These are phyloP conservation scores for Peribatodes rhomboidaria DNA, from an alignment of 2,888 invertebrate species.

Conservation along the genomic window DNA sequence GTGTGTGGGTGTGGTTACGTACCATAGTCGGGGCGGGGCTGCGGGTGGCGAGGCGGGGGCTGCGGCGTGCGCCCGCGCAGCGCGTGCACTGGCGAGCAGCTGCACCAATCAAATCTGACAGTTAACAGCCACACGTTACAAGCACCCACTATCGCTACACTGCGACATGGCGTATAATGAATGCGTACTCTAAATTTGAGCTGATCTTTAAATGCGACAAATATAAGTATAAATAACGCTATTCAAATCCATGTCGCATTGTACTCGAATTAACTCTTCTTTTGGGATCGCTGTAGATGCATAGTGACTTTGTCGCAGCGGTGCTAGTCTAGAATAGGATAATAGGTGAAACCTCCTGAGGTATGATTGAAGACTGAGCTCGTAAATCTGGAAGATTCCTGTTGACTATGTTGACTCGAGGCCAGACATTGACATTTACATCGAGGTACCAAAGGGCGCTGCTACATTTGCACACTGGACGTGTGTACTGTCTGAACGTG, in stretches of 20 bases:
- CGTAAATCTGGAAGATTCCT: no score
- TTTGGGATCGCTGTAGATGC: neutral
- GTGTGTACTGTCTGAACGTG: neutral
- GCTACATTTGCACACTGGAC: no score
- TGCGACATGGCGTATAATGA: neutral
- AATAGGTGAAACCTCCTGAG: neutral
- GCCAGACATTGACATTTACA: neutral
- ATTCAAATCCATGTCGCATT: neutral
- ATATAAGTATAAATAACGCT: neutral
- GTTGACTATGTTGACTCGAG: no score
- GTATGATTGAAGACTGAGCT: no score
- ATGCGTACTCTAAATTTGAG: neutral
- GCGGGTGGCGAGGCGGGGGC: conserved; percentile 81
- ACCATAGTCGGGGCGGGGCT: conserved; percentile 97
- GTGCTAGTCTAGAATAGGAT: neutral
- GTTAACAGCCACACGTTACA: conserved; percentile 74
- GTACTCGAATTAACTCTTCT: neutral
- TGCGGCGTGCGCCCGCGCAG: conserved; percentile 88
- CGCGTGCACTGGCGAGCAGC: conserved; percentile 92
- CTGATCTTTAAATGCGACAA: neutral
- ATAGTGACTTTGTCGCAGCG: neutral
- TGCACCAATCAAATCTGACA: conserved; percentile 84
- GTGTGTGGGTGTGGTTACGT: conserved; percentile 80
- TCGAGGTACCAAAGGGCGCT: neutral
- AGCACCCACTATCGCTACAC: conserved; percentile 9